Base-by-base conservation (phyloP, 2,113 vertebrate species). In the Dipodomys ordii region DNA sequence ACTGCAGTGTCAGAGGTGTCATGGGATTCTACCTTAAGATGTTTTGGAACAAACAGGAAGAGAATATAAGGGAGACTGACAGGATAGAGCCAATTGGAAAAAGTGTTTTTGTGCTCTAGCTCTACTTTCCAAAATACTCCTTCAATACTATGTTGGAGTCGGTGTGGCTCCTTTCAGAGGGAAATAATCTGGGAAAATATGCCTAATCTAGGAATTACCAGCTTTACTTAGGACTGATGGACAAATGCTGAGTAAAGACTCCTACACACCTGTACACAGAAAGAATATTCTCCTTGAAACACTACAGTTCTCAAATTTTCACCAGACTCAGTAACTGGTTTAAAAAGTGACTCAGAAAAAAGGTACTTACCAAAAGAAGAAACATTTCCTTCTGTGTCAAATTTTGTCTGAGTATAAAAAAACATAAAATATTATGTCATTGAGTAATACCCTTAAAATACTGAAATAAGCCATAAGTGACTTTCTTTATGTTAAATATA, bases 321-420 rank as follows among this genome's bases (percentile, higher is more conserved):
- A 53, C 25, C 25, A 90, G 65, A 39, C 20, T 77, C 32, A 28
- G 28, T 74, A 39, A 79, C 0, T 57, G 25, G 16, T 39, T 20
- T 3, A 79, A 86, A 68, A 57, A 57, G 53, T n/a, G 28, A 69
- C 60, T 92, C 27, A 80, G 49, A 87, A 95, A 27, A 90, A 27
- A 93, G n/a, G 69, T 77, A 98, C 99, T 98, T 96, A 99, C 99
- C 99, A 97, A 99, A 99, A 76, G 98, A 98, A 30, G 98, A 98
- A 30, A 99, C 98, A 57, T 98, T 99, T 95, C 99, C 99, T 2
- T 98, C 98, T 95, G 98, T 98, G 96, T 99, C 99, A 98, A 99
- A 99, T 95, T 98, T 99, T 98, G 99, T 99, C 99, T 99, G 97
- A 92, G 93, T 81, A 28, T 81, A 93, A 95, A 93, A 95, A 11